These are phyloP conservation scores for Pristiophorus japonicus DNA, from an alignment of 2,113 vertebrate species.

Conservation along the genomic window DNA sequence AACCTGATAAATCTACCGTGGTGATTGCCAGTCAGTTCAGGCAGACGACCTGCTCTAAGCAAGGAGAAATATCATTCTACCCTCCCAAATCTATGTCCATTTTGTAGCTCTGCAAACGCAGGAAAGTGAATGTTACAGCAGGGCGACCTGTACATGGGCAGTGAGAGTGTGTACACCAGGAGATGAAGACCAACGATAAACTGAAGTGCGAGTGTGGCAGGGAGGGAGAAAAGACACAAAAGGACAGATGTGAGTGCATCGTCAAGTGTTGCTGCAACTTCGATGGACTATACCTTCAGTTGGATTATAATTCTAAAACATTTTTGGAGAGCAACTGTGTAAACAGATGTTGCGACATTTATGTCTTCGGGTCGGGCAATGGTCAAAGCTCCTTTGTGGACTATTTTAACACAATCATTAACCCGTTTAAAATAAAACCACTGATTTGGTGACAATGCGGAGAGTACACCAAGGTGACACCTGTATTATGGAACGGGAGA, in stretches of 20 bases:
- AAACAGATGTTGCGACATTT: background rate
- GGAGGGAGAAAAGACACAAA: background rate
- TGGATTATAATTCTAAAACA: background rate
- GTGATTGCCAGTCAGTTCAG: no score
- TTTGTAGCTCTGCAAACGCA: no score
- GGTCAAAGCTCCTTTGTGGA: background rate
- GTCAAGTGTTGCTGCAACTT: background rate
- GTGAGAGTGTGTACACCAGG: background rate
- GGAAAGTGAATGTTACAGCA: no score
- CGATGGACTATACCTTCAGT: background rate
- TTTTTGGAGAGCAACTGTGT: background rate
- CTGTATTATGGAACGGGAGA: background rate
- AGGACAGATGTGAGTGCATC: no score
- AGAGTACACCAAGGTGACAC: background rate
- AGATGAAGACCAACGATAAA: background rate
- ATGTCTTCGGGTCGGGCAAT: background rate
- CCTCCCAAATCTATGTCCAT: no score
- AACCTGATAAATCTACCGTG: no score
- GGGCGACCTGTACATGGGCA: background rate
- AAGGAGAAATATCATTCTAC: no score
- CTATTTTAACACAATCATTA: background rate
- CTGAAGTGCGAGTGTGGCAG: background rate
- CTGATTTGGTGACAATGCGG: background rate
- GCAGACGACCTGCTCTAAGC: no score
- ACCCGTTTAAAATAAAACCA: background rate